Evolutionary conservation across 2,113 vertebrate genomes (phyloP), one percentile per base, ranked within the genome.

Genomic region (Castor canadensis): DNA sequence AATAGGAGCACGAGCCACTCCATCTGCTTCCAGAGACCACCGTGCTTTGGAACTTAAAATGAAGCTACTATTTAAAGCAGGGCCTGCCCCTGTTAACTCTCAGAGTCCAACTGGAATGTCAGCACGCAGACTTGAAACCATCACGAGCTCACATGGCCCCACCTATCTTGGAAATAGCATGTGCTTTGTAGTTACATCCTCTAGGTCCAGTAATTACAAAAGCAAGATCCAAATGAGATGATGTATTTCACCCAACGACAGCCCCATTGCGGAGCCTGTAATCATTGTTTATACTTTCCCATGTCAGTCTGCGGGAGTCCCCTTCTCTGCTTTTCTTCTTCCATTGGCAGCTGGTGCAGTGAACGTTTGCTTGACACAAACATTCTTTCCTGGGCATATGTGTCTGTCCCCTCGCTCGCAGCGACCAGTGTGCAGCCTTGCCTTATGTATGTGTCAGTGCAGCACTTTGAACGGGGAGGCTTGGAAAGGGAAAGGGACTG

Each of bases 251-350:
- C 54, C 84, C 87, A 71, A 38, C 52, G 67, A 28, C 66, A 66
- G 94, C 64, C 90, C 88, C 72, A 75, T 76, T 49, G 54, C 0
- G 0, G 84, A 90, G 85, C 62, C 85, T 79, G 66, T 84, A 92
- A 79, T 90, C 87, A 60, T 54, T 96, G 90, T 98, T 96, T 97
- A 81, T 75, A 89, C 81, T 97, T 96, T 96, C 96, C 95, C 97
- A 96, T 43, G 90, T 93, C 96, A 60, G 97, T 92, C 95, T 90
- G 80, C 1, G 0, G 81, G 91, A 76, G 56, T 54, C 82, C 40
- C 43, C 9, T n/a, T 90, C 92, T 94, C 97, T 95, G 93, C 82
- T 94, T 92, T 88, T 62, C 89, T 82, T 96, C 91, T 85, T 52
- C 43, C 0, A 6, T 84, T 81, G 87, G 95, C 95, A 97, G 97